Evolutionary conservation across 2,888 invertebrate species (phyloP).

Genomic region (Leptopilina drosophilae): DNA sequence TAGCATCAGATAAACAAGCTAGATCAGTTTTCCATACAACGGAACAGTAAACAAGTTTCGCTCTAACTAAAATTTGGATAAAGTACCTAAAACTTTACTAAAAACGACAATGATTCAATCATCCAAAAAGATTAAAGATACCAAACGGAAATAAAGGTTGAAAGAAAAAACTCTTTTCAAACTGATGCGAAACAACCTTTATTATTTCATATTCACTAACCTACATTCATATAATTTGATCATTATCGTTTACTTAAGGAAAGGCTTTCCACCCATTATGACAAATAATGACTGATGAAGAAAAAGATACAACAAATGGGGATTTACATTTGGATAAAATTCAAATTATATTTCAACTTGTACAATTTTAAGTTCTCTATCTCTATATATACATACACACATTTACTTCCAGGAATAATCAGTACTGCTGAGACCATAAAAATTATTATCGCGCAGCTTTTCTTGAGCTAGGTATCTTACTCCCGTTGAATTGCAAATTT

Average conservation of each 20-base stretch:
- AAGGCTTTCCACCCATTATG: background rate
- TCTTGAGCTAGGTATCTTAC: background rate
- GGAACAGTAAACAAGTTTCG: too few species aligned
- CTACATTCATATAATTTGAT: conserved; percentile 8
- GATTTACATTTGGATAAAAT: background rate
- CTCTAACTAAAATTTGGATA: too few species aligned
- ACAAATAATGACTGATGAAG: background rate
- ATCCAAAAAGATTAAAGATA: too few species aligned
- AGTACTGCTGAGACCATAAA: conserved; percentile 5
- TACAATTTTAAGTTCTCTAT: conserved; percentile 1
- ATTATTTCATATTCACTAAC: background rate
- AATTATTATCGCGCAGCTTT: conserved; percentile 5
- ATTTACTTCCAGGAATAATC: background rate
- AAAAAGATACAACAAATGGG: background rate
- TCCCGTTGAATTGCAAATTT: conserved; percentile 24
- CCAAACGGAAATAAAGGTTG: too few species aligned
- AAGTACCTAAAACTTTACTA: too few species aligned
- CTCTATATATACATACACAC: background rate
- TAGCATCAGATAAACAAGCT: too few species aligned
- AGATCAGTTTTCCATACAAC: too few species aligned
- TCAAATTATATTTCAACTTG: conserved; percentile 15
- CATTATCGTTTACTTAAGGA: background rate
- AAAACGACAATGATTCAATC: too few species aligned
- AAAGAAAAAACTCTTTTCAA: too few species aligned
- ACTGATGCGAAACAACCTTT: too few species aligned